Percentiles rank a stretch among this genome's conserved stretches.
phyloP scores from a whole-genome alignment of 23 tunicate genomes.

The Trididemnum clinides region DNA sequence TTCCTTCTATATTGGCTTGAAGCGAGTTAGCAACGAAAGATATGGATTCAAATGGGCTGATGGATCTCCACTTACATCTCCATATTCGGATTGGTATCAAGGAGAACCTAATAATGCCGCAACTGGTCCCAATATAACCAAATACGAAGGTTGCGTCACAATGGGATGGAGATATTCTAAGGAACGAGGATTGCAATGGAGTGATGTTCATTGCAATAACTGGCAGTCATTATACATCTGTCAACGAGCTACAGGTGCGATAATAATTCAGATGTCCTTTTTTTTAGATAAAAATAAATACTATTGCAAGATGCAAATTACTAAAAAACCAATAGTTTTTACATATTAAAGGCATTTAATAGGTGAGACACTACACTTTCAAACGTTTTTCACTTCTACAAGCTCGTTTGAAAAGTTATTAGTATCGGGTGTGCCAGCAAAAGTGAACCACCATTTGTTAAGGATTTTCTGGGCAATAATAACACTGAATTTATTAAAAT shows the following conservation, averaged over 20 bases:
- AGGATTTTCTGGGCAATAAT: too few relatives aligned
- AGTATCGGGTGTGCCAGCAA: too few relatives aligned
- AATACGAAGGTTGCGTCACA: not conserved
- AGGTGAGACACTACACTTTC: too few relatives aligned
- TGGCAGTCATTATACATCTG: not conserved
- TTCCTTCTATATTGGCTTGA: conserved; percentile 6
- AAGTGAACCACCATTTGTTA: too few relatives aligned
- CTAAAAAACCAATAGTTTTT: too few relatives aligned
- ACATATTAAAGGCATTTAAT: too few relatives aligned
- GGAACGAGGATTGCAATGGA: not conserved
- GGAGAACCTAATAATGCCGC: not conserved
- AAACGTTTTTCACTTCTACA: too few relatives aligned
- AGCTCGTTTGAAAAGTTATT: too few relatives aligned
- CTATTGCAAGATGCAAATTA: too few relatives aligned
- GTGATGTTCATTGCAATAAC: not conserved
- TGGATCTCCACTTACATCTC: not conserved
- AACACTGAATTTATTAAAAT: too few relatives aligned
- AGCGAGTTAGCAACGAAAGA: not conserved
- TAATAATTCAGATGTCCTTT: not conserved
- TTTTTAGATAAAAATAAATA: too few relatives aligned
- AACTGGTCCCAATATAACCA: too few relatives aligned
- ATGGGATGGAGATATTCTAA: not conserved
- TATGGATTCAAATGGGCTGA: not conserved
- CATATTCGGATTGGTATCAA: not conserved
- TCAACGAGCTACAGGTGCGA: not conserved